Percentiles rank a stretch among this genome's conserved stretches.
Evolutionary conservation across 2,113 vertebrate genomes (phyloP).

Genomic region (Equus quagga): DNA sequence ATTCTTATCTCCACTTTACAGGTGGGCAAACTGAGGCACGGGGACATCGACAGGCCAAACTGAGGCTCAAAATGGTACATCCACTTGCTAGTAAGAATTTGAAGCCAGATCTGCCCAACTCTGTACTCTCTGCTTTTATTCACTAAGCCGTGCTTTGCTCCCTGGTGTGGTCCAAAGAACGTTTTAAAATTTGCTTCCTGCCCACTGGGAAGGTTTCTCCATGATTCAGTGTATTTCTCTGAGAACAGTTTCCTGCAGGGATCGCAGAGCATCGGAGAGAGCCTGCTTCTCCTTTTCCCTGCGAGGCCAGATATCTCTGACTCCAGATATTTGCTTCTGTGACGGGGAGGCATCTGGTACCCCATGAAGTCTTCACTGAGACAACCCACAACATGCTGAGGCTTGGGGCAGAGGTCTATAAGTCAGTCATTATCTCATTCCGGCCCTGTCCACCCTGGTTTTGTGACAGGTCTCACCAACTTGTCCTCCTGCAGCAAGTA

Average conservation of each 20-base stretch:
- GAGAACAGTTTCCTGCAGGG: background rate
- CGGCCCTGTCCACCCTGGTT: background rate
- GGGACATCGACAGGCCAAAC: accelerated
- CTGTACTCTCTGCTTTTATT: background rate
- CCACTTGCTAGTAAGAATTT: background rate
- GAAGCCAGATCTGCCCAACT: background rate
- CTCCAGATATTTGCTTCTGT: background rate
- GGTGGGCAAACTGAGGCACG: background rate
- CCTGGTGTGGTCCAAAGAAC: background rate
- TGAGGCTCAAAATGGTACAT: background rate
- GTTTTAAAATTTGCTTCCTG: background rate
- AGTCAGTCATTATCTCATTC: accelerated
- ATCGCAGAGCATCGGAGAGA: background rate
- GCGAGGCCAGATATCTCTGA: accelerated
- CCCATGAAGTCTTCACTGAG: background rate
- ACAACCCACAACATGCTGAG: accelerated
- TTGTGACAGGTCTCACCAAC: background rate
- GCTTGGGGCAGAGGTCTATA: background rate
- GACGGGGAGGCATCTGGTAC: too few relatives aligned
- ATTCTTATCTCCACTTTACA: background rate
- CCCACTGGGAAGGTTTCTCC: background rate
- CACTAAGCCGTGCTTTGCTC: background rate
- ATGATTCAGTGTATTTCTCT: background rate
- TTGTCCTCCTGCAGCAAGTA: background rate
- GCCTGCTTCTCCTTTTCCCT: background rate